Conservation (phyloP, 2,113 vertebrate genomes). For the Hucho hucho region DNA sequence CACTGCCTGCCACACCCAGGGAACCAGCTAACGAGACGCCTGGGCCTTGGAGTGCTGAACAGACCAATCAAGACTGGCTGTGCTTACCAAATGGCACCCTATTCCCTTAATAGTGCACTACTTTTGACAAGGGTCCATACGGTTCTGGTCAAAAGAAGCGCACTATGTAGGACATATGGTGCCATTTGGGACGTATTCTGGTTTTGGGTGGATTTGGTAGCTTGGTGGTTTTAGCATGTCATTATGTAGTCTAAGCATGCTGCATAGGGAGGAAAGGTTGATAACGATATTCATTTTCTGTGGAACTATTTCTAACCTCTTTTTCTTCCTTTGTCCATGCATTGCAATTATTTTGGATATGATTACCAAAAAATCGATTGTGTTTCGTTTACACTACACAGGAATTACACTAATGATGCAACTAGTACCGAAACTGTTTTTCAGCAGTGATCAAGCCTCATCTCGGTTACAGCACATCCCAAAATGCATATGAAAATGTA, state of each 20-base stretch:
- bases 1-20: constrained; percentile 38
- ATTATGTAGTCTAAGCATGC: too few relatives aligned
- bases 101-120: too few relatives aligned
- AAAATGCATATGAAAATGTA: constrained; percentile 65
- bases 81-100: too few relatives aligned
- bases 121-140: too few relatives aligned
- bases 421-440: constrained; percentile 28
- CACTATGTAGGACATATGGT: too few relatives aligned
- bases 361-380: neutral
- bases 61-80: neutral
- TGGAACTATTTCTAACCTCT: too few relatives aligned
- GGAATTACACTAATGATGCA: constrained; percentile 24
- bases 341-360: constrained; percentile 2
- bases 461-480: constrained; percentile 55
- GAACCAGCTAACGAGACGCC: constrained; percentile 59
- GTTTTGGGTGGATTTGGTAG: neutral
- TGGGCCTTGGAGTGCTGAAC: constrained; percentile 39
- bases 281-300: neutral
- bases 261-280: neutral
- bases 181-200: too few relatives aligned
- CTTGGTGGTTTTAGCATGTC: neutral
- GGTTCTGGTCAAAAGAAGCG: too few relatives aligned
- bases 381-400: neutral
- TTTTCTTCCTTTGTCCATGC: too few relatives aligned
- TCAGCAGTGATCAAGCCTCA: constrained; percentile 44